A percentile compares a stretch with the other conserved stretches of the same genome.
These are phyloP conservation scores for Drosophila bocki DNA, from an alignment of 1,140 invertebrate genomes.

Conservation along the genomic window DNA sequence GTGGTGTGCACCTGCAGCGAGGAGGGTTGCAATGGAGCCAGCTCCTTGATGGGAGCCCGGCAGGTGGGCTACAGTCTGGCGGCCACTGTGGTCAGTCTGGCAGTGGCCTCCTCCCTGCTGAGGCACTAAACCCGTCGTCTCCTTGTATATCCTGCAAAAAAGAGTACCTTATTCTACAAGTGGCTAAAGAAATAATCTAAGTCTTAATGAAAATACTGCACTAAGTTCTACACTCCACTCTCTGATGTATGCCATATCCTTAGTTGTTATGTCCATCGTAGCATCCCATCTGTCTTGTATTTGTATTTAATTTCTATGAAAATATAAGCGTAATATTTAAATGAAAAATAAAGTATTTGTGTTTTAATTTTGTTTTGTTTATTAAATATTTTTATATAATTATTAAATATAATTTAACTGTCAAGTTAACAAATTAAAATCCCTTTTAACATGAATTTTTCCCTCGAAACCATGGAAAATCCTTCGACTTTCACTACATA, in stretches of 20 bases:
- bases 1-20: slow-evolving; percentile 86
- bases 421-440: neutral
- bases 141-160: slow-evolving; percentile 8
- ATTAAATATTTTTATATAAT: too few species aligned
- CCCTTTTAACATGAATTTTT: neutral
- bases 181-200: slow-evolving; percentile 30
- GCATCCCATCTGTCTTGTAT: slow-evolving; percentile 22
- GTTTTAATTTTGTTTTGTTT: neutral
- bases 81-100: slow-evolving; percentile 39
- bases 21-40: slow-evolving; percentile 86
- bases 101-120: slow-evolving; percentile 41
- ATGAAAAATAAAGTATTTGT: neutral
- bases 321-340: slow-evolving; percentile 58
- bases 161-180: slow-evolving; percentile 44
- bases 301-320: slow-evolving; percentile 55
- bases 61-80: slow-evolving; percentile 41
- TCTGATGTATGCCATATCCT: slow-evolving; percentile 28
- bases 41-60: slow-evolving; percentile 10
- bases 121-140: slow-evolving; percentile 19
- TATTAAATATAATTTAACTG: neutral
- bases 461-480: neutral
- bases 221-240: slow-evolving; percentile 20
- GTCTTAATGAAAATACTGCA: slow-evolving; percentile 35
- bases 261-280: slow-evolving; percentile 23
- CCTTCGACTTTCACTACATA: neutral